Evolutionary conservation across 2,797 vertebrate genomes (phyloP).

Genomic region (Hippocampus kuda): DNA sequence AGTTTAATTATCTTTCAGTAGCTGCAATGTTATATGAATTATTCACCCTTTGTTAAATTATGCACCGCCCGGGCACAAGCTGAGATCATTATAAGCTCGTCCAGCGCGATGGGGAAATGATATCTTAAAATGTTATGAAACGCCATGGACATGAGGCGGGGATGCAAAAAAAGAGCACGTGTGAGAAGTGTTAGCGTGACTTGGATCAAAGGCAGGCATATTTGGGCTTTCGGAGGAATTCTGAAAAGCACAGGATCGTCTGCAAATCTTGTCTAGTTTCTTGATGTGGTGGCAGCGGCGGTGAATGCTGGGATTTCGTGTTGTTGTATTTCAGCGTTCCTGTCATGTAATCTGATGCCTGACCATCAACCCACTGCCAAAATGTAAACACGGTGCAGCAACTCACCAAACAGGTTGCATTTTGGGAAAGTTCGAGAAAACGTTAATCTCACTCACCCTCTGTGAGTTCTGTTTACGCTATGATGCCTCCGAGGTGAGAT

Average conservation of each 20-base stretch:
- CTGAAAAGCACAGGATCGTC: constrained; percentile 35
- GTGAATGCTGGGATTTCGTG: constrained; percentile 12
- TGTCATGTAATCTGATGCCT: constrained; percentile 14
- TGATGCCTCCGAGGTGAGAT: constrained; percentile 20
- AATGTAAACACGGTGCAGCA: constrained; percentile 8
- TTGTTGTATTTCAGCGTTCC: constrained; percentile 1
- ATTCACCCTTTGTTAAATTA: constrained; percentile 61
- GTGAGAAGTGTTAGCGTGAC: constrained; percentile 19
- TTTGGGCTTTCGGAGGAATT: constrained; percentile 31
- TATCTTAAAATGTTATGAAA: constrained; percentile 38
- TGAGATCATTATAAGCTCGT: constrained; percentile 46
- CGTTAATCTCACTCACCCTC: constrained; percentile 4
- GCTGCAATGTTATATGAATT: constrained; percentile 49
- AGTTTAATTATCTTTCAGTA: constrained; percentile 57
- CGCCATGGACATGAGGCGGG: constrained; percentile 25
- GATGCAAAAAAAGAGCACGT: constrained; percentile 28
- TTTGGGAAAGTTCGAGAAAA: constrained; percentile 13
- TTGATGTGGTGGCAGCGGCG: constrained; percentile 24
- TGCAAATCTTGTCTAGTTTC: constrained; percentile 21
- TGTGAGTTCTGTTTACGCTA: constrained; percentile 13
- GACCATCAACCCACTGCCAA: not conserved
- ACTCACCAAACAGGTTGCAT: not conserved
- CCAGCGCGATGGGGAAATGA: constrained; percentile 24
- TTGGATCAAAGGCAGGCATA: constrained; percentile 29
- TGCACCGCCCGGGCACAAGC: constrained; percentile 45